Conservation (phyloP, 53 echinoderm and acorn worm species). For the Astropecten irregularis region DNA sequence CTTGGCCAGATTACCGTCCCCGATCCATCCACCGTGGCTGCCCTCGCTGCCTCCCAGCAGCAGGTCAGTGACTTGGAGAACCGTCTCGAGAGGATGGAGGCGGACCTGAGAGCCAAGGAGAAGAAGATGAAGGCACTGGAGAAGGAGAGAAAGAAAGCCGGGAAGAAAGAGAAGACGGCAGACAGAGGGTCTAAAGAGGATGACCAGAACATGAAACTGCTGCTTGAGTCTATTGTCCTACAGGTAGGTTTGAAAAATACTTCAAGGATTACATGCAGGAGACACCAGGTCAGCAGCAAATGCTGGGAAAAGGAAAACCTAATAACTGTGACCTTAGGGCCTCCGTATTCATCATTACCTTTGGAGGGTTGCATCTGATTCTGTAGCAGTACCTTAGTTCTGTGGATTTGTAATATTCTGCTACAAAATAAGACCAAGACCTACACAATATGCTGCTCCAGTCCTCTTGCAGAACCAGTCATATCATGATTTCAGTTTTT, state of each 20-base stretch:
- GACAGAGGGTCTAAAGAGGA: conserved; percentile 38
- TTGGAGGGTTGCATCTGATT: too few species aligned
- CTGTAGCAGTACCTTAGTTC: too few species aligned
- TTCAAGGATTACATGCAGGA: too few species aligned
- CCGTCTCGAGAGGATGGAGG: conserved; percentile 36
- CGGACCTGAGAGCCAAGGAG: conserved; percentile 52
- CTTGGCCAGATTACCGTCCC: conserved; percentile 63
- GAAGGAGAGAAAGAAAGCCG: conserved; percentile 72
- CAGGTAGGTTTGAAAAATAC: conserved; percentile 76
- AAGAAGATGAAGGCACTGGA: conserved; percentile 60
- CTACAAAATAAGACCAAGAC: too few species aligned
- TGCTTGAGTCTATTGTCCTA: conserved; percentile 74
- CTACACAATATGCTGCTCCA: too few species aligned
- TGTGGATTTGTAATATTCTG: too few species aligned
- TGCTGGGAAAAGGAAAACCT: too few species aligned
- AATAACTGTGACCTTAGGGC: too few species aligned
- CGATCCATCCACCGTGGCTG: conserved; percentile 77
- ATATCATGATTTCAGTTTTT: too few species aligned
- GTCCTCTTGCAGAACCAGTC: too few species aligned
- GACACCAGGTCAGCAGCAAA: too few species aligned
- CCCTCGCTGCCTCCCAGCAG: conserved; percentile 65
- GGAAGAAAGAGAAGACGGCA: background rate
- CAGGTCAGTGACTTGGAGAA: conserved; percentile 61
- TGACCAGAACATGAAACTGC: conserved; percentile 61
- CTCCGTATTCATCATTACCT: too few species aligned